Evolutionary conservation across 2,113 vertebrate species (phyloP).

Genomic region (Chitala chitala): DNA sequence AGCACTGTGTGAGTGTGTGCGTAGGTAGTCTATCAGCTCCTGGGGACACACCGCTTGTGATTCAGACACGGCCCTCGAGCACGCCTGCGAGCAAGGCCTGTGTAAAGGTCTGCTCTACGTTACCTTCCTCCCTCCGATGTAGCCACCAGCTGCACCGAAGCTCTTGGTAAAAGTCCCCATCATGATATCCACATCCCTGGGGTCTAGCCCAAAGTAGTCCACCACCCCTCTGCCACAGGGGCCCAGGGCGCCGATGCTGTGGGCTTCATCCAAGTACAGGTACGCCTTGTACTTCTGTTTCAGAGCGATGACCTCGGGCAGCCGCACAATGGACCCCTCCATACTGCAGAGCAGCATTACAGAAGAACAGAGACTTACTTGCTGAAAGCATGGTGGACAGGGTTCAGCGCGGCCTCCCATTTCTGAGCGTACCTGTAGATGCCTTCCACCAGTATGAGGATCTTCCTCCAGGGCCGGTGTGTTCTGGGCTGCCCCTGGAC

Average conservation of each 20-base stretch:
- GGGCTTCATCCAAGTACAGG: slow-evolving; percentile 88
- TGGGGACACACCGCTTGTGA: slow-evolving; percentile 33
- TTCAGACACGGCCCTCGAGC: too few species aligned
- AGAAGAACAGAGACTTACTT: too few species aligned
- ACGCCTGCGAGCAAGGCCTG: too few species aligned
- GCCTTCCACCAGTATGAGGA: slow-evolving; percentile 92
- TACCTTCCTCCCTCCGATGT: slow-evolving; percentile 88
- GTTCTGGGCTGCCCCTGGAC: slow-evolving; percentile 91
- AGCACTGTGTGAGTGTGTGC: slow-evolving; percentile 83
- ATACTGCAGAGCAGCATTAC: too few species aligned
- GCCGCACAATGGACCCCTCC: slow-evolving; percentile 67
- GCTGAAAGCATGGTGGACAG: slow-evolving; percentile 25
- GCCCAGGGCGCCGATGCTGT: slow-evolving; percentile 83
- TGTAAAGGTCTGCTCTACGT: too few species aligned
- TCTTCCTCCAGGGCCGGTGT: slow-evolving; percentile 95
- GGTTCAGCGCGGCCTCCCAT: too few species aligned
- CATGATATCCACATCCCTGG: slow-evolving; percentile 74
- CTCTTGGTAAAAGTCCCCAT: slow-evolving; percentile 97
- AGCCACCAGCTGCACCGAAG: slow-evolving; percentile 82
- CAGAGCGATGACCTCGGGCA: slow-evolving; percentile 78
- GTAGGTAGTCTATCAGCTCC: slow-evolving; percentile 87
- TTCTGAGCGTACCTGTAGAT: slow-evolving; percentile 86
- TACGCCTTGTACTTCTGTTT: slow-evolving; percentile 94
- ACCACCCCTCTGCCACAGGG: slow-evolving; percentile 73
- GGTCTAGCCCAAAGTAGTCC: slow-evolving; percentile 74